These are phyloP conservation scores for Struthio camelus DNA, from an alignment of 2,113 vertebrate genomes.

Conservation along the genomic window DNA sequence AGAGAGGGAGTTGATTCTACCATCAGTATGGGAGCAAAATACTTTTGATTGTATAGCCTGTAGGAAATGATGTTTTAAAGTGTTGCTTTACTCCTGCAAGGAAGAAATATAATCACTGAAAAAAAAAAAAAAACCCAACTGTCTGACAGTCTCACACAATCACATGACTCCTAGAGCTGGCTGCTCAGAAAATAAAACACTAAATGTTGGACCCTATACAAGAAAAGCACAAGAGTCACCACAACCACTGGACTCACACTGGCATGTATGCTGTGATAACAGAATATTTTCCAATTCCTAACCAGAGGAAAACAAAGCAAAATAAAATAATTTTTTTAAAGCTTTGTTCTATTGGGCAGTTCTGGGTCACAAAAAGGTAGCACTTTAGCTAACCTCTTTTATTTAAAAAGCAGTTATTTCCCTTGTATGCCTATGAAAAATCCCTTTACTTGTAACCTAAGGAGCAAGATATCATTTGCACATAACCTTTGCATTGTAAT, in stretches of 20 bases:
- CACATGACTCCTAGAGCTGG: not conserved
- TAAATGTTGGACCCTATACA: not conserved
- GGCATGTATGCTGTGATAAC: not conserved
- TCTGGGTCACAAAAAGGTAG: constrained; percentile 4
- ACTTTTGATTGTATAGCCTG: not conserved
- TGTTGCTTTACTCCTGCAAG: not conserved
- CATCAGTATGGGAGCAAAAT: not conserved
- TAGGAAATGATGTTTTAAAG: not conserved
- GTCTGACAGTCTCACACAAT: not conserved
- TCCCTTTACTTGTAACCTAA: not conserved
- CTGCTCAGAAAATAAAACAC: not conserved
- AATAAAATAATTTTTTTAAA: not conserved
- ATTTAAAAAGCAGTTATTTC: not conserved
- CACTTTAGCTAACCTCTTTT: not conserved
- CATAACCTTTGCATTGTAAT: not conserved
- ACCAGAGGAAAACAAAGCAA: not conserved
- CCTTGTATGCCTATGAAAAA: not conserved
- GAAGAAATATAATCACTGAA: not conserved
- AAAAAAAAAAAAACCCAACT: not conserved
- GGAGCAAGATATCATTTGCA: not conserved
- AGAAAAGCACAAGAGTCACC: not conserved
- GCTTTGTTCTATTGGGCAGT: not conserved
- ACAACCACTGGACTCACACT: not conserved
- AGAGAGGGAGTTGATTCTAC: not conserved
- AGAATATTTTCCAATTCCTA: not conserved